Base-by-base conservation (phyloP, 30 jellyfish, hydroid and myxozoan species). In the Aurelia aurita region DNA sequence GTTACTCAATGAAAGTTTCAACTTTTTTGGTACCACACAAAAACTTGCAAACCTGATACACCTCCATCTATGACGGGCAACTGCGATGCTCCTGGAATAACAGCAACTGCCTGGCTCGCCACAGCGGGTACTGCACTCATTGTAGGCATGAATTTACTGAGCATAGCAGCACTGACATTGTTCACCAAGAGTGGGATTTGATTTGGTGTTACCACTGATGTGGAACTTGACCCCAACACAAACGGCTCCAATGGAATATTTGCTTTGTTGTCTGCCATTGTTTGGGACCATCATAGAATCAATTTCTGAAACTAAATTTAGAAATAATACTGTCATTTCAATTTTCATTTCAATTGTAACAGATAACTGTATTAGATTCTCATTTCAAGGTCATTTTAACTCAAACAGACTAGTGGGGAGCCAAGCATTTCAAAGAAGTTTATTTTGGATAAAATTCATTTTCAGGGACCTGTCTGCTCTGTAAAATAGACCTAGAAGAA, bases 71-170 rank as follows among this genome's bases (percentile, higher is more conserved):
- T 34, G 19, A 77, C 32, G 7, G 87, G 96, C 69, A 87, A 25
- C 22, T 77, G 90, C n/a, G 69, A 80, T 16, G 84, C 53, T 18
- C 84, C 87, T 11, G 87, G 96, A 16, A 87, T 77, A 57, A 87
- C 96, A 29, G 96, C 91, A 16, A 87, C 96, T 14, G 90, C 70
- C 25, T 77, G 90, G 59, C 63, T 87, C 15, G 89, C 88, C 18
- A 69, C 77, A 20, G 82, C 44, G 7, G 79, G 58, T 47, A 77
- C 75, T 28, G 79, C 90, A 65, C 68, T 80, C 71, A 87, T 34
- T 5, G 79, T 57, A 58, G 96, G 80, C 22, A 87, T 53, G 68
- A 87, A 69, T 51, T 87, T 87, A 27, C 96, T 75, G 44, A 87
- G 59, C 75, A 87, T 74, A 3, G 96, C 68, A 15, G 86, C 94